Conservation (phyloP, 2,888 invertebrate species). For the Volucella inflata region DNA sequence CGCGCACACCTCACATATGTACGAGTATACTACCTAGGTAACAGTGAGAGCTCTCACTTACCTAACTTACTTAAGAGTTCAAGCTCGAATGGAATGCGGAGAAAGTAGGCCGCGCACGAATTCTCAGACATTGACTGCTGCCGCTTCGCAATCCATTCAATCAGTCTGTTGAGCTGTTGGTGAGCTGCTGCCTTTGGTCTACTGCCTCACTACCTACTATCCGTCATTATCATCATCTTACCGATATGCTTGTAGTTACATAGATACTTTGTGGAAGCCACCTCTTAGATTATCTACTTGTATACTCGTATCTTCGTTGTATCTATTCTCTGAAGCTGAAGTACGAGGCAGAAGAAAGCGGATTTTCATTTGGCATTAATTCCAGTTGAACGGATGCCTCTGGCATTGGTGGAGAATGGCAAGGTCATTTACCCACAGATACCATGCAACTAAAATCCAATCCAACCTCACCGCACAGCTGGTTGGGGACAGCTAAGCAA, state of each 20-base stretch:
- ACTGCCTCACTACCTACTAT: constrained; percentile 9
- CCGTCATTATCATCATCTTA: constrained; percentile 18
- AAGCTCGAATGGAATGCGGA: constrained; percentile 81
- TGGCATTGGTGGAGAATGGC: constrained; percentile 74
- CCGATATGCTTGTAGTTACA: background rate
- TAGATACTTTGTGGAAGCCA: background rate
- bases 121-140: constrained; percentile 79
- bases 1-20: background rate
- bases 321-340: constrained; percentile 5
- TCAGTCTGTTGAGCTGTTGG: constrained; percentile 69
- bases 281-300: constrained; percentile 47
- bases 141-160: constrained; percentile 76
- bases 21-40: constrained; percentile 30
- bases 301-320: too few species aligned
- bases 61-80: constrained; percentile 75
- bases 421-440: constrained; percentile 75
- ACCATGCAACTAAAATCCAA: constrained; percentile 60
- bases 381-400: constrained; percentile 70
- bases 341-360: constrained; percentile 66
- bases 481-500: constrained; percentile 32
- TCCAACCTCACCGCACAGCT: constrained; percentile 49
- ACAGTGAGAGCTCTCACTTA: constrained; percentile 73
- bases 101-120: constrained; percentile 83
- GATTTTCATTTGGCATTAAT: constrained; percentile 74
- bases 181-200: constrained; percentile 43